Conservation (phyloP, 2,797 vertebrate genomes). For the Cephalopachus bancanus region DNA sequence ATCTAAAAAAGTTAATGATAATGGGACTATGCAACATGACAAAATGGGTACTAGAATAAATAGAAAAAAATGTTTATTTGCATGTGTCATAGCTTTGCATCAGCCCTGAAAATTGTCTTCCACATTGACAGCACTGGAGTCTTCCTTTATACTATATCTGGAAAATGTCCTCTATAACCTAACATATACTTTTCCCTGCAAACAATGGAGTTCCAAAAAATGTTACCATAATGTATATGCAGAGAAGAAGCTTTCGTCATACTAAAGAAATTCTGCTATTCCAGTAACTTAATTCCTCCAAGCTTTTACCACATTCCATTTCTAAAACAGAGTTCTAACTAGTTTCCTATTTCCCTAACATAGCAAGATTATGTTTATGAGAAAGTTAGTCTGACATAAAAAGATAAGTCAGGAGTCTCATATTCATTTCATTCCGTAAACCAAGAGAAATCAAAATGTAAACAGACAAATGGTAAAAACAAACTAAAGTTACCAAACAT, state of each 20-base stretch:
- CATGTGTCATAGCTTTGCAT: too few species aligned
- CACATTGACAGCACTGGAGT: not conserved
- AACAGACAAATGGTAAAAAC: slow-evolving; percentile 73
- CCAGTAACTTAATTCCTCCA: not conserved
- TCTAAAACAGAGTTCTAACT: slow-evolving; percentile 42
- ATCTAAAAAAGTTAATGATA: not conserved
- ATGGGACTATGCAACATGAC: not conserved
- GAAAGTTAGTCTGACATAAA: slow-evolving; percentile 52
- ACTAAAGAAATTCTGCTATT: not conserved
- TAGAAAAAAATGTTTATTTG: not conserved
- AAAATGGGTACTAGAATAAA: not conserved
- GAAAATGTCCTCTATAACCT: not conserved
- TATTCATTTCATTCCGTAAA: slow-evolving; percentile 70
- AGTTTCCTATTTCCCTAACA: slow-evolving; percentile 64
- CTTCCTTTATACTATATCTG: not conserved
- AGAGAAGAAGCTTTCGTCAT: not conserved
- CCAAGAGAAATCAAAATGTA: slow-evolving; percentile 76
- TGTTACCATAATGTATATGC: not conserved
- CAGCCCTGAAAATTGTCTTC: not conserved
- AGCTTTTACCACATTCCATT: slow-evolving; percentile 29
- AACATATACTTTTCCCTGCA: not conserved
- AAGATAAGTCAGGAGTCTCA: slow-evolving; percentile 62
- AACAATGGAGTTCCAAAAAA: not conserved
- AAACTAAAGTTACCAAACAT: slow-evolving; percentile 72
- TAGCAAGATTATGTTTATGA: slow-evolving; percentile 72